A percentile compares a stretch with the other conserved stretches of the same genome.
These are phyloP conservation scores for Sterrhoptilus dennistouni DNA, from an alignment of 2,113 vertebrate species.

Conservation along the genomic window DNA sequence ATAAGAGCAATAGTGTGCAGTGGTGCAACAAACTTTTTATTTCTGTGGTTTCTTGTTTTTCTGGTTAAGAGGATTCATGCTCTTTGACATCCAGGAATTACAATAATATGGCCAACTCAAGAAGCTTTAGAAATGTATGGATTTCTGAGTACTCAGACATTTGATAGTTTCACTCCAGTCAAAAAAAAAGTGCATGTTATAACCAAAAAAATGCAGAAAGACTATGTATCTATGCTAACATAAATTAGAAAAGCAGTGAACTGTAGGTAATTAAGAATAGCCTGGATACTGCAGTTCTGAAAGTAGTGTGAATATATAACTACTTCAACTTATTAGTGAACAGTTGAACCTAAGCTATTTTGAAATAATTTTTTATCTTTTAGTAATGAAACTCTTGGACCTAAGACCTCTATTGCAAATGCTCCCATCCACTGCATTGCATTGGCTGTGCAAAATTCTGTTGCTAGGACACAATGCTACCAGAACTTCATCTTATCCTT, in stretches of 20 bases:
- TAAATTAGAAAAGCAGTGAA: neutral
- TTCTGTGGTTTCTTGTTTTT: conserved; percentile 50
- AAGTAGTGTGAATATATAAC: neutral
- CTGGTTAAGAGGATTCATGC: neutral
- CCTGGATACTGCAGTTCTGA: neutral
- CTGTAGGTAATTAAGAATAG: neutral
- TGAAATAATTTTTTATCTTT: neutral
- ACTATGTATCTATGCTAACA: neutral
- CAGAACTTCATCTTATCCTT: neutral
- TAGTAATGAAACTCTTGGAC: neutral
- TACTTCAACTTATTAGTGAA: neutral
- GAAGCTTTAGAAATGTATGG: neutral
- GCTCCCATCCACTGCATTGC: neutral
- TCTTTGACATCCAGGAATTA: neutral
- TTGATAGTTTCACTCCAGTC: neutral
- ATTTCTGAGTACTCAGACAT: neutral
- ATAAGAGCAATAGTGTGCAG: neutral
- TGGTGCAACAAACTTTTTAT: conserved; percentile 28
- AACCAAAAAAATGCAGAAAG: neutral
- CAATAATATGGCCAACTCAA: neutral
- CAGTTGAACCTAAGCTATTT: neutral
- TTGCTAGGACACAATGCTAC: neutral
- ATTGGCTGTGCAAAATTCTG: neutral
- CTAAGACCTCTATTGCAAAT: neutral
- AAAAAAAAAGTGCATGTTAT: neutral